A percentile compares a stretch with the other conserved stretches of the same genome.
These are phyloP conservation scores for Tenthredo livida DNA, from an alignment of 2,888 invertebrate species.

Conservation along the genomic window DNA sequence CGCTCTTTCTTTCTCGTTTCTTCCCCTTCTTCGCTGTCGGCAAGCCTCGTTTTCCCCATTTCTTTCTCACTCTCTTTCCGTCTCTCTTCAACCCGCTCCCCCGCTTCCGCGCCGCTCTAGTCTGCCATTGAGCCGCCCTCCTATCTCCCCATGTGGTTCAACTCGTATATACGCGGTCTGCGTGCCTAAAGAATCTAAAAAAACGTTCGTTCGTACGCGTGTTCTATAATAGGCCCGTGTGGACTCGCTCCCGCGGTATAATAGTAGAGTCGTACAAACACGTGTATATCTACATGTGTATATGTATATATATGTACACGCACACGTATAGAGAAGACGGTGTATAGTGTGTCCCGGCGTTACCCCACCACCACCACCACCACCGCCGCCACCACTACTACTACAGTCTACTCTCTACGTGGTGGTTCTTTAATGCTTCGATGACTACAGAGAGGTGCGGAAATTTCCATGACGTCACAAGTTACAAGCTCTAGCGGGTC, in stretches of 20 bases:
- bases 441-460: constrained; percentile 41
- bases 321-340: neutral
- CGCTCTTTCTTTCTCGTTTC: constrained; percentile 24
- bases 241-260: neutral
- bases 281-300: too few relatives aligned
- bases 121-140: constrained; percentile 19
- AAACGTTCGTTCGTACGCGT: constrained; percentile 19
- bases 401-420: neutral
- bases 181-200: constrained; percentile 35
- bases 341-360: neutral
- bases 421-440: constrained; percentile 36
- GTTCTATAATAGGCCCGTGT: constrained; percentile 40
- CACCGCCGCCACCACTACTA: neutral
- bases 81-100: constrained; percentile 19
- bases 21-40: constrained; percentile 26
- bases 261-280: neutral
- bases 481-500: constrained; percentile 49
- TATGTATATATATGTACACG: neutral
- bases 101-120: neutral
- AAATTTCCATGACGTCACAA: constrained; percentile 52
- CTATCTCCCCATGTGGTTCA: constrained; percentile 29
- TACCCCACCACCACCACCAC: neutral
- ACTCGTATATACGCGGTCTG: constrained; percentile 32
- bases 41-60: constrained; percentile 35
- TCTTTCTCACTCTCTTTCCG: constrained; percentile 39